These are phyloP conservation scores for Cyclina sinensis DNA, from an alignment of 1,140 invertebrate genomes.

Conservation along the genomic window DNA sequence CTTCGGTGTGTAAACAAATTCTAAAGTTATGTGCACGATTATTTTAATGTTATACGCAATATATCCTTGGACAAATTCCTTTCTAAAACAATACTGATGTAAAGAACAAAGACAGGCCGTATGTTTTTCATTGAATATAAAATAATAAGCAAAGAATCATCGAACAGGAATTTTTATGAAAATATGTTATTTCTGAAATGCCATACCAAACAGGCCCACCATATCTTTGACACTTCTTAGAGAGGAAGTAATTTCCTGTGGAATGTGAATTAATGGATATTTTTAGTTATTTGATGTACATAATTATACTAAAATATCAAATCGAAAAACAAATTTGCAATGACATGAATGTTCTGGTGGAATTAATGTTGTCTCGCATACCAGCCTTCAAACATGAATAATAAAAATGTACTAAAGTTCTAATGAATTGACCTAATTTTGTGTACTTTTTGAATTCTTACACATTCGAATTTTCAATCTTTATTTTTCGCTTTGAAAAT, in stretches of 20 bases:
- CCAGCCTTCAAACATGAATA: too few relatives aligned
- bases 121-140: conserved; percentile 12
- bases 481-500: too few relatives aligned
- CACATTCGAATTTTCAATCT: too few relatives aligned
- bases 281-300: not conserved
- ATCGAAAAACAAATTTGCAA: not conserved
- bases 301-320: not conserved
- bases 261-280: conserved; percentile 29
- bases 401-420: too few relatives aligned
- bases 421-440: too few relatives aligned
- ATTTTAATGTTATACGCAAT: not conserved
- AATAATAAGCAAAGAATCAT: not conserved
- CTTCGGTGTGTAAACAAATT: too few relatives aligned
- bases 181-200: conserved; percentile 16
- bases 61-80: not conserved
- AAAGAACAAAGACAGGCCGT: not conserved
- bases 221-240: conserved; percentile 18
- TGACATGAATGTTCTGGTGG: too few relatives aligned
- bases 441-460: too few relatives aligned
- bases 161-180: not conserved
- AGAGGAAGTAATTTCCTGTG: not conserved
- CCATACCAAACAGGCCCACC: not conserved
- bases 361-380: too few relatives aligned
- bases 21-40: not conserved
- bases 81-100: not conserved